Evolutionary conservation across 2,888 invertebrate genomes (phyloP).

Genomic region (Sesia apiformis): DNA sequence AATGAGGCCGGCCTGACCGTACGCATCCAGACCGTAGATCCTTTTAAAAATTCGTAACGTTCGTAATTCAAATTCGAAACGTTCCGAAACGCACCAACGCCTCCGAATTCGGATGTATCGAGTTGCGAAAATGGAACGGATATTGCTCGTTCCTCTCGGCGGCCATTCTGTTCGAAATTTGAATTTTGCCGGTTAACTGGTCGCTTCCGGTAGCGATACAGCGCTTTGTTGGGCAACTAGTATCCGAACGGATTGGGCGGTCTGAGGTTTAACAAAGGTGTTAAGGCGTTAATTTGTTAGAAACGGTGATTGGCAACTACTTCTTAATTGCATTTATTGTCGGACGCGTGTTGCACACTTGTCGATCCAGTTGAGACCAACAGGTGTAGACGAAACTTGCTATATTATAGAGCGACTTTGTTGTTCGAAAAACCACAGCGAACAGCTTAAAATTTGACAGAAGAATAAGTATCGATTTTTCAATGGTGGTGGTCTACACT

Average conservation of each 20-base stretch:
- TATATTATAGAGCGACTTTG: no score
- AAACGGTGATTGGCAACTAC: no score
- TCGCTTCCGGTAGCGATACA: conserved; percentile 51
- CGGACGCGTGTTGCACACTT: no score
- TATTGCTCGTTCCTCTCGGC: conserved; percentile 66
- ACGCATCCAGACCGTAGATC: conserved; percentile 25
- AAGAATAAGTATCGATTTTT: no score
- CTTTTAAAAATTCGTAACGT: conserved; percentile 36
- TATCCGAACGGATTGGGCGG: conserved; percentile 19
- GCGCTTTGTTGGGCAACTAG: conserved; percentile 45
- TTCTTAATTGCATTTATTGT: no score
- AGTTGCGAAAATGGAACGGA: conserved; percentile 73
- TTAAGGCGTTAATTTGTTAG: conserved; percentile 4
- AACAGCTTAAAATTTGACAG: no score
- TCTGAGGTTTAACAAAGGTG: conserved; percentile 11
- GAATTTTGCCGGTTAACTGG: conserved; percentile 71
- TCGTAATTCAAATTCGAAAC: conserved; percentile 36
- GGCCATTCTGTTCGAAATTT: conserved; percentile 66
- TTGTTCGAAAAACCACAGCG: no score
- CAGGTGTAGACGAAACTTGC: no score
- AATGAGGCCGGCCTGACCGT: neutral
- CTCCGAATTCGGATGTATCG: conserved; percentile 40
- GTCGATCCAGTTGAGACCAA: no score
- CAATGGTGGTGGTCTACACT: no score
- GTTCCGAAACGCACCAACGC: conserved; percentile 58